Conservation (phyloP, 2,113 vertebrate genomes). For the Mormyrus iriodes region DNA sequence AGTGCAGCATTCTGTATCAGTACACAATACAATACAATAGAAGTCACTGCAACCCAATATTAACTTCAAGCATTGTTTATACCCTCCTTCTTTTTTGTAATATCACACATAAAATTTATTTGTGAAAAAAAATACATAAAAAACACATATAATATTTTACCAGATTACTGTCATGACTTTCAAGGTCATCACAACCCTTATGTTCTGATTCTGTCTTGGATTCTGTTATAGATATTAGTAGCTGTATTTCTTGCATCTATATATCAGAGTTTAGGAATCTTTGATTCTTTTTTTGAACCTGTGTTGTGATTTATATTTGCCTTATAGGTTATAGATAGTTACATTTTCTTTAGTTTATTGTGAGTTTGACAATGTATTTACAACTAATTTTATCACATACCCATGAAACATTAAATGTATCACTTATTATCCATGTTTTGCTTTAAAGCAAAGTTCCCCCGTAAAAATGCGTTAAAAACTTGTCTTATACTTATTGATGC, state of each 20-base stretch:
- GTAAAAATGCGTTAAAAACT: background rate
- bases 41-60: background rate
- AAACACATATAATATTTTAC: no score
- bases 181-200: background rate
- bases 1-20: background rate
- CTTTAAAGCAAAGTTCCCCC: background rate
- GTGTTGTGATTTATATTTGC: background rate
- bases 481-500: background rate
- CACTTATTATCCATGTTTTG: background rate
- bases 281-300: no score
- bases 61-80: background rate
- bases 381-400: background rate
- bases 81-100: background rate
- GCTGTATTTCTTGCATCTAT: background rate
- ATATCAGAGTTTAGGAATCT: background rate
- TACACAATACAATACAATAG: background rate
- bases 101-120: background rate
- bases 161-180: background rate
- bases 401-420: background rate
- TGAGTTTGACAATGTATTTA: background rate
- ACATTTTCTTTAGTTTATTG: constrained; percentile 1
- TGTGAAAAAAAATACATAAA: background rate
- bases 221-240: background rate
- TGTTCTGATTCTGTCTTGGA: background rate
- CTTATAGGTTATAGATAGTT: background rate